Evolutionary conservation across 2,888 invertebrate species (phyloP), one percentile per base, ranked within the genome.

Genomic region (Scelioninae gen. 2): DNA sequence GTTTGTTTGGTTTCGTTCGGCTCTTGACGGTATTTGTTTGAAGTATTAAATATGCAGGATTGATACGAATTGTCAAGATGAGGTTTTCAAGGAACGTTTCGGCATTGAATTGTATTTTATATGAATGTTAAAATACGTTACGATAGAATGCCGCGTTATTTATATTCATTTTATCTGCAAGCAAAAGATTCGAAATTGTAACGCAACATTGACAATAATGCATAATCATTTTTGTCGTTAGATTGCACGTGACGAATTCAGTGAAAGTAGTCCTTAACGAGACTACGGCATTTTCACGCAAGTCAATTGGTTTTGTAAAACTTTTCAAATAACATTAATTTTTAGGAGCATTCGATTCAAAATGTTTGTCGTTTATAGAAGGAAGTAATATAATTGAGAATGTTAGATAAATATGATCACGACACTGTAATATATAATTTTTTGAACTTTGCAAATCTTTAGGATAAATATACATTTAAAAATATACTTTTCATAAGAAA

Each of bases 11-110:
- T 41, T 37, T 52, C 13, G 15, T 22, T 50, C 19, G 33, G 15
- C 15, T 48, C 48, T 37, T 50, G 39, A 22, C 10, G 13, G 46
- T 22, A n/a, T 52, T 46, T 65, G 41, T 57, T 48, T 48, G 18
- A 10, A 41, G 43, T 41, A 64, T 35, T 43, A 64, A 61, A 50
- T 61, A 50, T 39, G 39, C 28, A 48, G 60, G 39, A 28, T 48
- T 48, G 60, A 48, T 48, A n/a, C 25, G 25, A 48, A 25, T 48
- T 37, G 25, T 48, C 19, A 37, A 37, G 15, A 15, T 31, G 3
- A 22, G 22, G 31, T 13, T 5, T 58, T 19, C 35, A 43, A 31
- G 35, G 9, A 35, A 10, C 11, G 9, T 33, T 19, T n/a, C n/a
- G n/a, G 31, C n/a, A n/a, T 43, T 43, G 18, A 10, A 7, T 2